These are phyloP conservation scores for Aphelinus certus DNA, from an alignment of 1,140 invertebrate genomes.

Conservation along the genomic window DNA sequence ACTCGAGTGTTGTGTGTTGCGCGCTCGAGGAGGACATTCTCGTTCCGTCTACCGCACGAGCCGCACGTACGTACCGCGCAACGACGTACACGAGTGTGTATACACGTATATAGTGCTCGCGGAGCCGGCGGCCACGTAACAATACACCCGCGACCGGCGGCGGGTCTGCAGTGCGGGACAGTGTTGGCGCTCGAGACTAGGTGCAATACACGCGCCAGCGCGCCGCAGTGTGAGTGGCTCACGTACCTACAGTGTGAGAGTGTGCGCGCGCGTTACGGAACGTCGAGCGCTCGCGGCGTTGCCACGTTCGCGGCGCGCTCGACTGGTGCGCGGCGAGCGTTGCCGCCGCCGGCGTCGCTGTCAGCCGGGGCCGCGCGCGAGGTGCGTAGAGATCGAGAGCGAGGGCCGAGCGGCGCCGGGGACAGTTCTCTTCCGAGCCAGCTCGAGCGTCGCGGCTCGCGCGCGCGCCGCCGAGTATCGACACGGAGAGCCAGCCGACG, in stretches of 20 bases:
- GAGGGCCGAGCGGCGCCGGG: conserved; percentile 12
- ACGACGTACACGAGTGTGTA: too few relatives aligned
- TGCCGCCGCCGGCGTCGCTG: not conserved
- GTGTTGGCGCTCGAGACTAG: conserved; percentile 3
- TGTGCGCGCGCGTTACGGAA: conserved; percentile 45
- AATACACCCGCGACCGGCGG: too few relatives aligned
- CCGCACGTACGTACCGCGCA: too few relatives aligned
- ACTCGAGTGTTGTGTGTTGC: too few relatives aligned
- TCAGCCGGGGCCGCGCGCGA: not conserved
- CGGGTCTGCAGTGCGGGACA: too few relatives aligned
- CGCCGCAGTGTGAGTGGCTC: too few relatives aligned
- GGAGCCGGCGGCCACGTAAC: too few relatives aligned
- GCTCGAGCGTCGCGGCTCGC: too few relatives aligned
- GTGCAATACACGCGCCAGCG: conserved; percentile 23
- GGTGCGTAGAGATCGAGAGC: not conserved
- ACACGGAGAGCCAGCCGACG: conserved; percentile 38
- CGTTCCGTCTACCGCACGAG: too few relatives aligned
- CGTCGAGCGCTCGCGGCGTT: conserved; percentile 46
- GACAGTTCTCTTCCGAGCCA: too few relatives aligned
- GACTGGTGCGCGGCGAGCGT: not conserved
- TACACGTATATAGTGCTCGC: too few relatives aligned
- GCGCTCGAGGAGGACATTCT: too few relatives aligned
- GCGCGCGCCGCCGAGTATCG: not conserved
- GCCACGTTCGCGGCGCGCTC: conserved; percentile 37
- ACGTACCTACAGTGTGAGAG: not conserved